These are phyloP conservation scores for Collichthys lucidus DNA, from an alignment of 2,113 vertebrate species.

Conservation along the genomic window DNA sequence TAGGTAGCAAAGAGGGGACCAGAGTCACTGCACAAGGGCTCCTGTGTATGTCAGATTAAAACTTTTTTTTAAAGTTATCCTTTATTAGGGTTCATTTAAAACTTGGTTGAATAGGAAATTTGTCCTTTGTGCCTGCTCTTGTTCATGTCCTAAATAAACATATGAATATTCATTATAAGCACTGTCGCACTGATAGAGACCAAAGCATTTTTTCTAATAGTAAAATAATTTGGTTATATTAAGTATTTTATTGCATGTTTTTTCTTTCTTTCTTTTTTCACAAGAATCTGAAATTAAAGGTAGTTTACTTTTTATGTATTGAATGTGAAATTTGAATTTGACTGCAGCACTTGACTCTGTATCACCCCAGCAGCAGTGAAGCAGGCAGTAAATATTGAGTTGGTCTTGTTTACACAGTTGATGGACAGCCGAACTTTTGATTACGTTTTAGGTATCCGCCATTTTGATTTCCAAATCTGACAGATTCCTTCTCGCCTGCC, in stretches of 20 bases:
- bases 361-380: not conserved
- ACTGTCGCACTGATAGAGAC: not conserved
- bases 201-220: not conserved
- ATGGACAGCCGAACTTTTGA: constrained; percentile 58
- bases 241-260: not conserved
- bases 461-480: constrained; percentile 79
- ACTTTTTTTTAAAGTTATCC: not conserved
- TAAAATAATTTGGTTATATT: not conserved
- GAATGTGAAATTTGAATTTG: not conserved
- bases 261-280: too few relatives aligned
- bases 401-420: constrained; percentile 27
- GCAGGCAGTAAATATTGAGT: constrained; percentile 10
- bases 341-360: constrained; percentile 6
- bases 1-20: not conserved
- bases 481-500: constrained; percentile 31
- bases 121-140: not conserved
- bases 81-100: not conserved
- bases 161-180: not conserved
- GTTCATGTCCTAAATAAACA: too few relatives aligned
- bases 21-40: not conserved
- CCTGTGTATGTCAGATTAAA: not conserved
- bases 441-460: constrained; percentile 71
- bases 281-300: not conserved
- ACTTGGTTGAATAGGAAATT: not conserved
- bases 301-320: not conserved